Evolutionary conservation across 1,140 invertebrate species (phyloP).

Genomic region (Vollenhovia emeryi): DNA sequence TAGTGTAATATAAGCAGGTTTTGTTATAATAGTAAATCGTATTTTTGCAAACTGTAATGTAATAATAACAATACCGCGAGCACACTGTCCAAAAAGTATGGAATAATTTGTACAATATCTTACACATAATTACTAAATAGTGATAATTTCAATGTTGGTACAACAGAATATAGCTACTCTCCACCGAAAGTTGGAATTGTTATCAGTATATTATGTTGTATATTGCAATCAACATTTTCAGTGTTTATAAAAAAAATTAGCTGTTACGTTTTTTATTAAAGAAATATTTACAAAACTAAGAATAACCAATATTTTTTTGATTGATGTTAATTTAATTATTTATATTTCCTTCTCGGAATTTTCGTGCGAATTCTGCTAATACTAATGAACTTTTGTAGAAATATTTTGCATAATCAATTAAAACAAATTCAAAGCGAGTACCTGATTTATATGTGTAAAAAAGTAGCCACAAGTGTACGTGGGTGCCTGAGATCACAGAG

Average conservation of each 20-base stretch:
- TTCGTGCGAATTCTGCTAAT: conserved; percentile 57
- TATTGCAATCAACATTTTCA: conserved; percentile 82
- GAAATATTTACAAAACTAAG: conserved; percentile 79
- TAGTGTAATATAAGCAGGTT: conserved; percentile 73
- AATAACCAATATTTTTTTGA: conserved; percentile 77
- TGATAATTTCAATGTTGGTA: conserved; percentile 81
- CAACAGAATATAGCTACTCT: conserved; percentile 80
- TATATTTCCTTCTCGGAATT: conserved; percentile 72
- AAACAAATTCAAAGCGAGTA: conserved; percentile 79
- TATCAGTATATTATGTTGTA: conserved; percentile 82
- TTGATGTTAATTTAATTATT: conserved; percentile 78
- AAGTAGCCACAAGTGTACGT: conserved; percentile 72
- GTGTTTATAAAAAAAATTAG: conserved; percentile 80
- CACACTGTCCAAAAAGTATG: conserved; percentile 82
- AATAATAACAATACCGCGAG: conserved; percentile 67
- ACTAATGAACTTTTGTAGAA: conserved; percentile 27
- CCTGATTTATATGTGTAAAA: conserved; percentile 82
- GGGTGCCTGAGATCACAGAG: conserved; percentile 76
- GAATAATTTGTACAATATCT: conserved; percentile 82
- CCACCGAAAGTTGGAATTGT: conserved; percentile 80
- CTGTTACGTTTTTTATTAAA: conserved; percentile 82
- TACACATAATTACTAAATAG: conserved; percentile 73
- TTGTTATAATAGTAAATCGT: conserved; percentile 78
- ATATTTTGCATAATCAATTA: conserved; percentile 68
- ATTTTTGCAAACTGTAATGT: conserved; percentile 80